Evolutionary conservation across 2,113 vertebrate genomes (phyloP), one percentile per base, ranked within the genome.

Genomic region (Phycodurus eques): DNA sequence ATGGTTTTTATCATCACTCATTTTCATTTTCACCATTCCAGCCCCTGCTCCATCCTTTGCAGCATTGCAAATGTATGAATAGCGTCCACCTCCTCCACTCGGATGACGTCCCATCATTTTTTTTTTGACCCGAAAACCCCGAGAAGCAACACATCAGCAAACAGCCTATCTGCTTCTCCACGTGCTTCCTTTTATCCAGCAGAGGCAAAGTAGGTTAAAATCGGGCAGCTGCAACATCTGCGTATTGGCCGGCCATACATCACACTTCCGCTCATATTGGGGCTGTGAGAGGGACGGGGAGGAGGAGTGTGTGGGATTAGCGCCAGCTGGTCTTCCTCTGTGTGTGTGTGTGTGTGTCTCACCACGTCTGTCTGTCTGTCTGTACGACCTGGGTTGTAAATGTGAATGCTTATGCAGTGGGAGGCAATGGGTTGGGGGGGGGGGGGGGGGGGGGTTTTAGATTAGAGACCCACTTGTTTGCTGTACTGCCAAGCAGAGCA

Each of bases 261-360:
- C 71, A 61, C 83, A 78, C 78, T 85, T 87, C 82, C 74, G 22
- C 76, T 68, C 46, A 63, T 22, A 44, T 62, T 53, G 71, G 75
- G 31, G 78, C n/a, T 88, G 79, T 77, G 35, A 82, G 75, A 62
- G 65, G 8, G 61, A 56, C 0, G 5, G 76, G 57, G 73, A 62
- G 22, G 56, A n/a, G 53, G 9, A 56, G 63, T 65, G 67, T 70
- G 76, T 76, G 71, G 84, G 86, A 88, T 91, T 87, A 82, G 47
- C 19, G 74, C 72, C 81, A 88, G 81, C 71, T 83, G 83, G 71
- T 72, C 39, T 59, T 70, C 20, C 43, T 57, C 22, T 31, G 22
- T 70, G 67, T 59, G 44, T 69, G 75, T 51, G 42, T 67, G 77
- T 75, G 63, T 8, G 13, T 19, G 22, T 78, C 62, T 62, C 53